A percentile compares a stretch with the other conserved stretches of the same genome.
phyloP scores from a whole-genome alignment of 1,140 invertebrate genomes.

The Trachymyrmex septentrionalis region DNA sequence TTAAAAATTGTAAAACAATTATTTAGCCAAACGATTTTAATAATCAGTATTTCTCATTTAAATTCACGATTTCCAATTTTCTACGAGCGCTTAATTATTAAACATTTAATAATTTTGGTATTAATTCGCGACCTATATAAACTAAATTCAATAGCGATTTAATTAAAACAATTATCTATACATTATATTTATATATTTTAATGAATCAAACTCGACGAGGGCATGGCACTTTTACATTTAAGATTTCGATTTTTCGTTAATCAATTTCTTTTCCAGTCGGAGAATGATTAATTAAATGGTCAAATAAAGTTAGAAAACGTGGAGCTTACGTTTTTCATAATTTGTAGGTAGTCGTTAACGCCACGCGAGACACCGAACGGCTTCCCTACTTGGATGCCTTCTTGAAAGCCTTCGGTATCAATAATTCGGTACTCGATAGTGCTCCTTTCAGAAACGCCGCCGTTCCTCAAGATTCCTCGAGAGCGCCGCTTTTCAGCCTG shows the following conservation, averaged over 20 bases:
- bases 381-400: slow-evolving; percentile 18
- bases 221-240: neutral
- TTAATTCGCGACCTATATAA: neutral
- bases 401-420: slow-evolving; percentile 56
- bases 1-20: neutral
- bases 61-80: neutral
- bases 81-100: neutral
- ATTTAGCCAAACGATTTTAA: neutral
- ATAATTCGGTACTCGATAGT: slow-evolving; percentile 66
- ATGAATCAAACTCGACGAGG: neutral
- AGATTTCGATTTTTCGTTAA: neutral
- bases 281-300: neutral
- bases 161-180: neutral
- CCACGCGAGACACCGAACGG: neutral
- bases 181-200: neutral
- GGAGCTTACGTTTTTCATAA: neutral
- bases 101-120: neutral
- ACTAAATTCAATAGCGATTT: neutral
- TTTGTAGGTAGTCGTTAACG: slow-evolving; percentile 6
- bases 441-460: slow-evolving; percentile 31
- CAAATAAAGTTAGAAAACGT: neutral
- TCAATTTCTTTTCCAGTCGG: neutral
- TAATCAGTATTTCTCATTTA: neutral
- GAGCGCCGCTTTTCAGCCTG: slow-evolving; percentile 67
- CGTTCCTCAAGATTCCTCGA: slow-evolving; percentile 65